phyloP scores from a whole-genome alignment of 30 jellyfish, hydroid and myxozoan species.

The Kudoa iwatai region DNA sequence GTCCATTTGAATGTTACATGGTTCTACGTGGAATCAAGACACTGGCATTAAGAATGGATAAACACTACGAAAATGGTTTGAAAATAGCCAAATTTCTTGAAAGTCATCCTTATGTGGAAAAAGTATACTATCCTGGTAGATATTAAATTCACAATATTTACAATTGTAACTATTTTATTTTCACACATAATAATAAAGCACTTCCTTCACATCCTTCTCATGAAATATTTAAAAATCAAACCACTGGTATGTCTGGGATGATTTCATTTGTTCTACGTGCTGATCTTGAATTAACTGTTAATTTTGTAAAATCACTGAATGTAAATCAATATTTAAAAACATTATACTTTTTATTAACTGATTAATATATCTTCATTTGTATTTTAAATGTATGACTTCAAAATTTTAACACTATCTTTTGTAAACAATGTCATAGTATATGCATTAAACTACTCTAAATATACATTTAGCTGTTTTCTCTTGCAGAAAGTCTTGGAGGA shows the following conservation, averaged over 20 bases:
- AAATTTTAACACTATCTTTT: too few relatives aligned
- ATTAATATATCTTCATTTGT: too few relatives aligned
- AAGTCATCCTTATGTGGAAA: slow-evolving; percentile 25
- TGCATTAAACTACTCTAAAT: too few relatives aligned
- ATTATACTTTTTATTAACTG: too few relatives aligned
- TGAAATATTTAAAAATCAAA: slow-evolving; percentile 45
- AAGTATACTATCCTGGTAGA: slow-evolving; percentile 56
- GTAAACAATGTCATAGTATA: too few relatives aligned
- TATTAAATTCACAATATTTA: too few relatives aligned
- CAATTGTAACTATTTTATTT: too few relatives aligned
- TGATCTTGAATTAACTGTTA: slow-evolving; percentile 20
- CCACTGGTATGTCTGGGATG: slow-evolving; percentile 83
- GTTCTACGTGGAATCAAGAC: slow-evolving; percentile 89
- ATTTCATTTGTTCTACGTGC: slow-evolving; percentile 37
- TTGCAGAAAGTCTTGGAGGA: slow-evolving; percentile 99
- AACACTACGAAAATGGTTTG: slow-evolving; percentile 41
- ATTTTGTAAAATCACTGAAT: too few relatives aligned
- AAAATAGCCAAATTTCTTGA: slow-evolving; percentile 31
- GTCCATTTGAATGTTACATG: slow-evolving; percentile 89
- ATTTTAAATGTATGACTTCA: too few relatives aligned
- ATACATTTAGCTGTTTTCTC: slow-evolving; percentile 25
- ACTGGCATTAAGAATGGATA: slow-evolving; percentile 67
- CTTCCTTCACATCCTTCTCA: slow-evolving; percentile 68
- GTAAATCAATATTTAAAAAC: too few relatives aligned
- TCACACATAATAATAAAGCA: too few relatives aligned